These are phyloP conservation scores for Urocitellus parryii DNA, from an alignment of 2,113 vertebrate species.

Conservation along the genomic window DNA sequence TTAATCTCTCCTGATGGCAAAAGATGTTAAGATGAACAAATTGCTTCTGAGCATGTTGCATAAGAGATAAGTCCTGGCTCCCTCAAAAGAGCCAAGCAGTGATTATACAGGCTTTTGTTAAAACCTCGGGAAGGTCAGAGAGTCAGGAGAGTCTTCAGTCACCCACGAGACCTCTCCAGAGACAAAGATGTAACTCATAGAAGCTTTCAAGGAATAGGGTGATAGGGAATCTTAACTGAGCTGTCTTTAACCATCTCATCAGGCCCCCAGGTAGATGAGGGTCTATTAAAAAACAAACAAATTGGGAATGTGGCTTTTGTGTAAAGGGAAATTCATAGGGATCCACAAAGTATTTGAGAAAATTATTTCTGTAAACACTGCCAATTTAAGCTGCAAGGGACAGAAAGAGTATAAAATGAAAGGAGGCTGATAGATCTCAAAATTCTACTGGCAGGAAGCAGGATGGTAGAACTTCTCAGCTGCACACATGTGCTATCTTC, in stretches of 20 bases:
- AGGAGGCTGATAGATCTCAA: neutral
- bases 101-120: neutral
- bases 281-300: neutral
- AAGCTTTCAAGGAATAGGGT: neutral
- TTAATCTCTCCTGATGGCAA: constrained; percentile 47
- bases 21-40: constrained; percentile 22
- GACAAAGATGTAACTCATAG: neutral
- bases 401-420: neutral
- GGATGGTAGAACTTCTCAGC: neutral
- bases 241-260: neutral
- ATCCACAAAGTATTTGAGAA: constrained; percentile 11
- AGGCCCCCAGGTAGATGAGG: neutral
- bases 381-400: constrained; percentile 21
- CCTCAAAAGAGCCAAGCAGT: neutral
- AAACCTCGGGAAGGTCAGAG: neutral
- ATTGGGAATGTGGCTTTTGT: neutral
- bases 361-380: constrained; percentile 7
- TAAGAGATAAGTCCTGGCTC: neutral
- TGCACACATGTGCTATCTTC: neutral
- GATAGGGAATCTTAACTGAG: neutral
- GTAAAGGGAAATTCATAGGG: constrained; percentile 19
- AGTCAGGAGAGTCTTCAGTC: neutral
- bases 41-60: neutral
- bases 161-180: neutral
- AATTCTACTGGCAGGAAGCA: constrained; percentile 29